A percentile compares a stretch with the other conserved stretches of the same genome.
Evolutionary conservation across 2,797 vertebrate species (phyloP).

Genomic region (Manis pentadactyla): DNA sequence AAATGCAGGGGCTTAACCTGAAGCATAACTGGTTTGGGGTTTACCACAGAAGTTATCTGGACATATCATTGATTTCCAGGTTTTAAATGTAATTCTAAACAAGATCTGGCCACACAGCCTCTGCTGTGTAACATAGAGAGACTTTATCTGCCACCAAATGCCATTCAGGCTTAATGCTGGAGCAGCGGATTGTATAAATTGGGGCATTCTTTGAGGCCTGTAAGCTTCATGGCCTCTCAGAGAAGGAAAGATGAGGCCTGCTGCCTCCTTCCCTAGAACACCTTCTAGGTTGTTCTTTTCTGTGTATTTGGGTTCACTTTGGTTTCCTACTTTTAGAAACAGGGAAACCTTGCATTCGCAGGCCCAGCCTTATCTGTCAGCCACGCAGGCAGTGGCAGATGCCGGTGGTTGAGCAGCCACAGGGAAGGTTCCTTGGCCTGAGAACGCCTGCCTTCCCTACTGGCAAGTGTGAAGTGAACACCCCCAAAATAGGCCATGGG

Average conservation of each 20-base stretch:
- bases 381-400: neutral
- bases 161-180: slow-evolving; percentile 76
- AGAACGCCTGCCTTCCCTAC: neutral
- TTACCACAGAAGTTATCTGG: slow-evolving; percentile 81
- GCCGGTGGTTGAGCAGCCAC: neutral
- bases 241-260: neutral
- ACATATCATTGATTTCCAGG: slow-evolving; percentile 79
- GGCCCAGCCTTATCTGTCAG: neutral
- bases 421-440: neutral
- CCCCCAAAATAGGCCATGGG: neutral
- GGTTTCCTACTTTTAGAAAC: slow-evolving; percentile 44
- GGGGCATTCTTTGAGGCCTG: slow-evolving; percentile 48
- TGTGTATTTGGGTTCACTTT: neutral
- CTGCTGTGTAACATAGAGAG: slow-evolving; percentile 49
- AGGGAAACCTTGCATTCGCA: neutral
- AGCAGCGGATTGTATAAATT: slow-evolving; percentile 55
- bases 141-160: slow-evolving; percentile 78
- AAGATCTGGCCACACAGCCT: slow-evolving; percentile 66
- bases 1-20: slow-evolving; percentile 74
- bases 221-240: neutral
- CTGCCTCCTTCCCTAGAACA: neutral
- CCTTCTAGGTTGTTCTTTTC: neutral
- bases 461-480: neutral
- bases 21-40: slow-evolving; percentile 72
- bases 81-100: slow-evolving; percentile 80